These are phyloP conservation scores for Australoheros facetus DNA, from an alignment of 2,797 vertebrate genomes.

Conservation along the genomic window DNA sequence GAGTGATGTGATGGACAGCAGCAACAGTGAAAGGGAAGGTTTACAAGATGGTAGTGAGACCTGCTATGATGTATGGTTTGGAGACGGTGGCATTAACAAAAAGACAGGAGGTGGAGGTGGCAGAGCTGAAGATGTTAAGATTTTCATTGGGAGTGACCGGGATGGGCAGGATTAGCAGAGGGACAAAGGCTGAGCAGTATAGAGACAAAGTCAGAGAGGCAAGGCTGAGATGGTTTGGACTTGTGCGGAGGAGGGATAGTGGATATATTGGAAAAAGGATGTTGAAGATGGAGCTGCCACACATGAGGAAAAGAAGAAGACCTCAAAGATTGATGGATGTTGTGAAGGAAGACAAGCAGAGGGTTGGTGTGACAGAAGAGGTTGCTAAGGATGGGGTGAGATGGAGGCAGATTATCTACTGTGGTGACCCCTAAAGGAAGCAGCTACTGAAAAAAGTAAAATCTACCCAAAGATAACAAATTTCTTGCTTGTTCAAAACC, in stretches of 20 bases:
- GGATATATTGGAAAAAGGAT: not conserved
- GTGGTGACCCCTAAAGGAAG: not conserved
- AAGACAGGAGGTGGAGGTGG: not conserved
- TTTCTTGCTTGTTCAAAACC: not conserved
- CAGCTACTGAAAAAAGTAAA: not conserved
- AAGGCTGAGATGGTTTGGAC: not conserved
- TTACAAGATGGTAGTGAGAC: not conserved
- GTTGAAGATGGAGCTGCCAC: not conserved
- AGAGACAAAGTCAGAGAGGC: not conserved
- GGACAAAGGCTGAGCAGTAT: too few species aligned
- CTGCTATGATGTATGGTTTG: not conserved
- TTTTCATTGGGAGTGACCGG: not conserved
- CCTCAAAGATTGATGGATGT: not conserved
- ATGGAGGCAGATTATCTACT: not conserved
- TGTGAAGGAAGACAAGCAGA: not conserved
- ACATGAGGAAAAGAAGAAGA: not conserved
- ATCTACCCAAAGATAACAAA: not conserved
- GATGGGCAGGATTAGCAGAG: not conserved
- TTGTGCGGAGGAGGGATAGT: not conserved
- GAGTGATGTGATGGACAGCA: not conserved
- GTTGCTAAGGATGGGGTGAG: not conserved
- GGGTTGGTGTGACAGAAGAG: not conserved
- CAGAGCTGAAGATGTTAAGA: not conserved
- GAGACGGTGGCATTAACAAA: not conserved
- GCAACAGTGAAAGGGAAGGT: not conserved